A percentile compares a stretch with the other conserved stretches of the same genome.
Evolutionary conservation across 1,140 invertebrate genomes (phyloP).

Genomic region (Pachypsylla venusta): DNA sequence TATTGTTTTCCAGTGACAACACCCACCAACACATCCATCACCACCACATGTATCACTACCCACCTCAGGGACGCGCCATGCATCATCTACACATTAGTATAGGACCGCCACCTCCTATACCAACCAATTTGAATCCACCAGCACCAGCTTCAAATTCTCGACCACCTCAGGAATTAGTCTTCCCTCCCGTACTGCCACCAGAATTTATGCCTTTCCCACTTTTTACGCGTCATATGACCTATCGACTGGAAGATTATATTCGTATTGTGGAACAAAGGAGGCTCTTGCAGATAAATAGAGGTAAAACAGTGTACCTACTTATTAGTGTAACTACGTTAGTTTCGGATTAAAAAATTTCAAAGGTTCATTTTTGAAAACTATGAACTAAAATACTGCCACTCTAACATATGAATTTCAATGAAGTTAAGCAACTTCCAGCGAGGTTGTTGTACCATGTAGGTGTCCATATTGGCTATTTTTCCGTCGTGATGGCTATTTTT

Average conservation of each 20-base stretch:
- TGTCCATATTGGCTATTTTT: too few relatives aligned
- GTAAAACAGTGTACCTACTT: too few relatives aligned
- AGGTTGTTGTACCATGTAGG: too few relatives aligned
- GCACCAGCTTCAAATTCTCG: conserved; percentile 9
- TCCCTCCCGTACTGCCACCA: conserved; percentile 36
- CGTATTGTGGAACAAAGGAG: conserved; percentile 41
- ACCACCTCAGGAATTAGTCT: conserved; percentile 33
- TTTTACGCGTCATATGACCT: conserved; percentile 32
- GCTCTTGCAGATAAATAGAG: too few relatives aligned
- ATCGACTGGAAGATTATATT: conserved; percentile 36
- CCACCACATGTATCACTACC: not conserved
- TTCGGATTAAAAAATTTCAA: too few relatives aligned
- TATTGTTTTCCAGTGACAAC: not conserved
- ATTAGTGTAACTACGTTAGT: too few relatives aligned
- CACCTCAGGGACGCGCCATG: not conserved
- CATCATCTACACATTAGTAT: conserved; percentile 17
- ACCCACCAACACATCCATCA: conserved; percentile 6
- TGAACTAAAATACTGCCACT: too few relatives aligned
- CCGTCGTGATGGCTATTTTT: too few relatives aligned
- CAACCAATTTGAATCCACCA: not conserved
- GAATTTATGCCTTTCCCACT: conserved; percentile 40
- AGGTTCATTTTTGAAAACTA: too few relatives aligned
- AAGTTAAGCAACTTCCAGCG: too few relatives aligned
- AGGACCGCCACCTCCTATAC: conserved; percentile 12
- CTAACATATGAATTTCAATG: too few relatives aligned